A percentile compares a stretch with the other conserved stretches of the same genome.
These are phyloP conservation scores for Drosophila seguyi DNA, from an alignment of 1,140 invertebrate genomes.

Conservation along the genomic window DNA sequence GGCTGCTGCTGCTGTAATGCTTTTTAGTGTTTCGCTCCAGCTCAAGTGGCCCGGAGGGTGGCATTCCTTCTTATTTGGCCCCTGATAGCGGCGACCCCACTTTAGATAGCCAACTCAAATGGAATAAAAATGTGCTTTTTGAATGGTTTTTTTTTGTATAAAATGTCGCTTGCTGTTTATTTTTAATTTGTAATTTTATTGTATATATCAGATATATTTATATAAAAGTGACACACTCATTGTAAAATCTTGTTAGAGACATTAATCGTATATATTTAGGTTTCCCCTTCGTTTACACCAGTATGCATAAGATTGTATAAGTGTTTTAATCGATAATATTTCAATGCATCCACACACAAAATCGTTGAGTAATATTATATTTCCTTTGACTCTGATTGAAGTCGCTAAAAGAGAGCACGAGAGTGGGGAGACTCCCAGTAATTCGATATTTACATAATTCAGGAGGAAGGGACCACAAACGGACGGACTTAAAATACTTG, in stretches of 20 bases:
- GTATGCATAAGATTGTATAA: conserved; percentile 51
- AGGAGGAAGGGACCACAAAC: conserved; percentile 10
- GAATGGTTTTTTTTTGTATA: conserved; percentile 58
- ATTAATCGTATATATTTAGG: conserved; percentile 59
- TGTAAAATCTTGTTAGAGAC: conserved; percentile 83
- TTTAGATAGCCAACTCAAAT: conserved; percentile 10
- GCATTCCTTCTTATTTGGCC: conserved; percentile 28
- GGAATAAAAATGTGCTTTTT: conserved; percentile 42
- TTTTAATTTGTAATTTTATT: conserved; percentile 67
- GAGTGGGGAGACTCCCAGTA: conserved; percentile 11
- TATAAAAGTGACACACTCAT: conserved; percentile 83
- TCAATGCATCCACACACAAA: conserved; percentile 52
- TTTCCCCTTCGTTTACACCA: conserved; percentile 40
- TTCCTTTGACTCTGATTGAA: conserved; percentile 32
- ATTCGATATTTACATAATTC: conserved; percentile 63
- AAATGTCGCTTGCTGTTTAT: conserved; percentile 70
- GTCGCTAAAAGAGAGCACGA: conserved; percentile 8
- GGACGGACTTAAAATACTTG: conserved; percentile 62
- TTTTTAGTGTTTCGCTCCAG: conserved; percentile 34
- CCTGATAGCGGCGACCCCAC: conserved; percentile 12
- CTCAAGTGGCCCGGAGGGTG: conserved; percentile 51
- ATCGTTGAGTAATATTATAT: conserved; percentile 38
- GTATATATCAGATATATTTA: conserved; percentile 72
- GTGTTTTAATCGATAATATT: conserved; percentile 46
- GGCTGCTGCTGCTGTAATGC: conserved; percentile 45